phyloP scores from a whole-genome alignment of 2,113 vertebrate species.

The Cyprichromis sp. region DNA sequence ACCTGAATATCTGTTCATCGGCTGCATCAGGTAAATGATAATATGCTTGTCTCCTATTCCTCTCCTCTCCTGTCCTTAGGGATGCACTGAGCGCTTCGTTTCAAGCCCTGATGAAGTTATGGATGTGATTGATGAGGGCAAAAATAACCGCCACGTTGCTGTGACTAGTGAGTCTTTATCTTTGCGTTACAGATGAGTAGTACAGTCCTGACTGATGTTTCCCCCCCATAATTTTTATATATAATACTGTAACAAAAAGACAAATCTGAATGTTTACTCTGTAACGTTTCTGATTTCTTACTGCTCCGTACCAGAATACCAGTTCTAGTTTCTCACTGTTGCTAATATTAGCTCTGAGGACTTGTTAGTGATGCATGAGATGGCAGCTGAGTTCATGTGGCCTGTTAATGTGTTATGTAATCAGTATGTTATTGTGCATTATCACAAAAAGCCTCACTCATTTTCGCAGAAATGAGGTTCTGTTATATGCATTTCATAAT shows the following conservation, averaged over 20 bases:
- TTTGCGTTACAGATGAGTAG: not conserved
- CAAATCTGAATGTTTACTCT: not conserved
- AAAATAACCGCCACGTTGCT: slow-evolving; percentile 85
- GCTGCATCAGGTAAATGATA: not conserved
- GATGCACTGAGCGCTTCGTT: slow-evolving; percentile 88
- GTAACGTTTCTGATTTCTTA: not conserved
- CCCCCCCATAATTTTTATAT: not conserved
- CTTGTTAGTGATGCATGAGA: not conserved
- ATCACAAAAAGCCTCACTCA: not conserved
- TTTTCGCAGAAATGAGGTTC: not conserved
- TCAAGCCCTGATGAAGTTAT: slow-evolving; percentile 89
- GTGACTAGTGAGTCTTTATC: slow-evolving; percentile 80
- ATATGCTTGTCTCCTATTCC: not conserved
- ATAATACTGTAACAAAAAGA: not conserved
- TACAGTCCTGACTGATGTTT: not conserved
- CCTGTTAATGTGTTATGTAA: slow-evolving; percentile 32
- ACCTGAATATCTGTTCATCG: not conserved
- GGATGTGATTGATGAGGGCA: slow-evolving; percentile 87
- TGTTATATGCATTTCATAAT: not conserved
- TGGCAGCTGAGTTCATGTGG: not conserved
- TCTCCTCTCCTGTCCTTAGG: slow-evolving; percentile 52
- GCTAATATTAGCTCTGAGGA: not conserved
- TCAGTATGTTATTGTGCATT: not conserved
- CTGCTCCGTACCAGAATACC: not conserved
- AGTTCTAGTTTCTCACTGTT: not conserved